Conservation (phyloP, 2,888 invertebrate genomes). For the Eupsilia transversa region DNA sequence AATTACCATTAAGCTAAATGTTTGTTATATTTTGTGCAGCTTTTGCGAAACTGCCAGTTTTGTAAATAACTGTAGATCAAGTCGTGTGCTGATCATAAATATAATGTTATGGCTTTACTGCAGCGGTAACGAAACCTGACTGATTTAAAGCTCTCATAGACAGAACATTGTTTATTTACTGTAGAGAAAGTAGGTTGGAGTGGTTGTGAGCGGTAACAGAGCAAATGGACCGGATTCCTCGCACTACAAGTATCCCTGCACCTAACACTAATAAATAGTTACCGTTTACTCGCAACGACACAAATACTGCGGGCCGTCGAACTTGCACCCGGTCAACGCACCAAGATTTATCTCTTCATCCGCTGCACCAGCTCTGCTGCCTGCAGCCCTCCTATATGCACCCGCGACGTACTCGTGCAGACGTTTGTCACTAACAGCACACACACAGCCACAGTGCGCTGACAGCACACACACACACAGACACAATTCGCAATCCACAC, state of each 20-base stretch:
- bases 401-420: slow-evolving; percentile 44
- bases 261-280: slow-evolving; percentile 73
- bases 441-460: slow-evolving; percentile 56
- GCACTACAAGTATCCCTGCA: slow-evolving; percentile 54
- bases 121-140: slow-evolving; percentile 10
- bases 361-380: slow-evolving; percentile 69
- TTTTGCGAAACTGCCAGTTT: slow-evolving; percentile 13
- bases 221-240: slow-evolving; percentile 65
- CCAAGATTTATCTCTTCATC: slow-evolving; percentile 78
- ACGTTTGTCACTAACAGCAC: slow-evolving; percentile 58
- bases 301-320: slow-evolving; percentile 74
- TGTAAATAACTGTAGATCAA: slow-evolving; percentile 3
- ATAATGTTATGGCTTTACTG: slow-evolving; percentile 18
- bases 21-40: slow-evolving; percentile 5
- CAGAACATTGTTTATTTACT: slow-evolving; percentile 60
- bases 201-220: slow-evolving; percentile 34
- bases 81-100: slow-evolving; percentile 33
- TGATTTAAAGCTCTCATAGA: slow-evolving; percentile 43
- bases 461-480: slow-evolving; percentile 58
- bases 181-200: slow-evolving; percentile 61
- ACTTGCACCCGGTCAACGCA: slow-evolving; percentile 84
- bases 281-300: slow-evolving; percentile 76
- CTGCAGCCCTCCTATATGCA: slow-evolving; percentile 67
- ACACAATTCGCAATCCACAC: slow-evolving; percentile 53
- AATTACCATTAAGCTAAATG: neutral